Conservation (phyloP, 2,888 invertebrate genomes). For the Dione juno region DNA sequence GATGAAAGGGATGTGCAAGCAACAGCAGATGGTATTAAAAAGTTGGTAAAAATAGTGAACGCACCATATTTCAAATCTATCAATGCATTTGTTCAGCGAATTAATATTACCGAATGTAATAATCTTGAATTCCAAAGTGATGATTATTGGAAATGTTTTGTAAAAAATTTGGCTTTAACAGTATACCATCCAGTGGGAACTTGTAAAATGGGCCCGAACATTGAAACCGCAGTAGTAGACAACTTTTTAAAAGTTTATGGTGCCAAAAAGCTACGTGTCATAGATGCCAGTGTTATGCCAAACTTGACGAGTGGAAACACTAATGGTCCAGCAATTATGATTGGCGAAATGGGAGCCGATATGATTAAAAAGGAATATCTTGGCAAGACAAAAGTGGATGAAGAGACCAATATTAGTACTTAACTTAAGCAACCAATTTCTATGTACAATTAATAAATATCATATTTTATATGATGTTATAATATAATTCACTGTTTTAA, state of each 20-base stretch:
- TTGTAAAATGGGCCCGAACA: slow-evolving; percentile 79
- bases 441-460: too few relatives aligned
- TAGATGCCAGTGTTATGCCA: slow-evolving; percentile 90
- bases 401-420: too few relatives aligned
- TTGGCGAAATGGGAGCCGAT: slow-evolving; percentile 81
- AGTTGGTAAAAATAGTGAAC: slow-evolving; percentile 51
- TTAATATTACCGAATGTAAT: slow-evolving; percentile 59
- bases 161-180: slow-evolving; percentile 1
- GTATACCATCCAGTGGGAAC: slow-evolving; percentile 11
- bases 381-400: background rate
- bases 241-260: slow-evolving; percentile 86
- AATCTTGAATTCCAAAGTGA: slow-evolving; percentile 53
- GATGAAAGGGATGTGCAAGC: slow-evolving; percentile 79
- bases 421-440: too few relatives aligned
- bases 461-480: too few relatives aligned
- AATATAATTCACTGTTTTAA: too few relatives aligned
- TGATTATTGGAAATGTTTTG: slow-evolving; percentile 43
- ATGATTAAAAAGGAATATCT: slow-evolving; percentile 76
- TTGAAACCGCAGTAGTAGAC: slow-evolving; percentile 65
- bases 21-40: slow-evolving; percentile 58
- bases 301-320: slow-evolving; percentile 89
- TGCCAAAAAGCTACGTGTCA: slow-evolving; percentile 85
- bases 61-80: slow-evolving; percentile 58
- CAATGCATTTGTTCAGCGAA: slow-evolving; percentile 54
- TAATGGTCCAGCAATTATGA: slow-evolving; percentile 91